These are phyloP conservation scores for Nerophis ophidion DNA, from an alignment of 2,113 vertebrate genomes.

Conservation along the genomic window DNA sequence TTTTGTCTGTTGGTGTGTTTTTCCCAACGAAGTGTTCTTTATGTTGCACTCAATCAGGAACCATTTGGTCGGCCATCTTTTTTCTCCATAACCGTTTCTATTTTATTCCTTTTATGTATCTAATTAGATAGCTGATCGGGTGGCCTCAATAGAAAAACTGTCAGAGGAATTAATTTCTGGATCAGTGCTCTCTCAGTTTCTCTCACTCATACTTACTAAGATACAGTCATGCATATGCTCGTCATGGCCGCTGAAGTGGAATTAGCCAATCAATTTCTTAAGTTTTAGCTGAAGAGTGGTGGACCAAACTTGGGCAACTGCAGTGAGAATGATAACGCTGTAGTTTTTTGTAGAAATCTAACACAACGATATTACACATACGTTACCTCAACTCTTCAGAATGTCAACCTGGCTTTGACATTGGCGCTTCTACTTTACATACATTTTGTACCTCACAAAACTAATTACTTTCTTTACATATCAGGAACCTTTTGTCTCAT, in stretches of 20 bases:
- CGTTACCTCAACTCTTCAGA: neutral
- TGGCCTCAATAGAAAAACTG: slow-evolving; percentile 51
- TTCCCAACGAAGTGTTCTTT: neutral
- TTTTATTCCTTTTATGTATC: slow-evolving; percentile 21
- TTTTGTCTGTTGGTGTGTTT: too few relatives aligned
- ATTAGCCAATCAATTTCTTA: neutral
- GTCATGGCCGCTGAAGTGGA: neutral
- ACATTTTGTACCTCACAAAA: too few relatives aligned
- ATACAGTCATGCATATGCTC: slow-evolving; percentile 4
- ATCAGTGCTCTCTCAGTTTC: slow-evolving; percentile 38
- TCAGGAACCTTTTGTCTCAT: too few relatives aligned
- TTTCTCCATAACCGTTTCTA: neutral
- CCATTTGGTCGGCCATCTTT: neutral
- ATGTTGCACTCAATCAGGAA: neutral
- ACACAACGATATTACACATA: slow-evolving; percentile 9
- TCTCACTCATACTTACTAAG: slow-evolving; percentile 19
- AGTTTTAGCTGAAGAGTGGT: neutral
- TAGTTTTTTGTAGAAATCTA: neutral
- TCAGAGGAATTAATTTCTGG: slow-evolving; percentile 58
- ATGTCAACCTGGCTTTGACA: neutral
- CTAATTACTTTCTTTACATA: too few relatives aligned
- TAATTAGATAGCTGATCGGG: slow-evolving; percentile 61
- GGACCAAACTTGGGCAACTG: neutral
- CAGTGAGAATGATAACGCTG: neutral
- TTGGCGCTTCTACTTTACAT: neutral